A percentile compares a stretch with the other conserved stretches of the same genome.
These are phyloP conservation scores for Enteromius radiatus DNA, from an alignment of 2,797 vertebrate genomes.

Conservation along the genomic window DNA sequence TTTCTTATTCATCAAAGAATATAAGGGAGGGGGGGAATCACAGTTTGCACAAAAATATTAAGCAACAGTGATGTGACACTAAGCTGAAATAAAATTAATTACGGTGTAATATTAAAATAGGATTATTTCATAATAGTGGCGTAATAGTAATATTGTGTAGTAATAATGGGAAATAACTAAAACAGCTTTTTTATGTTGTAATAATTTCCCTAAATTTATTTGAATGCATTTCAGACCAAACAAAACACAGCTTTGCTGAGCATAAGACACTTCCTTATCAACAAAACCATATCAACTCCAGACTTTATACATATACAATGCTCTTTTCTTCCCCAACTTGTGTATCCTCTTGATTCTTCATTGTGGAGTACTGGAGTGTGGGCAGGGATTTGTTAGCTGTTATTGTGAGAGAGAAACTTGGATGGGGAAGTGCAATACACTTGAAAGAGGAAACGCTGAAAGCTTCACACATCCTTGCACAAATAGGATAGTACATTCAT, in stretches of 20 bases:
- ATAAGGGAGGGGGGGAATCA: no score
- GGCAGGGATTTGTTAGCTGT: constrained; percentile 16
- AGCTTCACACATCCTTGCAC: constrained; percentile 63
- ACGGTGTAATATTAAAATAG: background rate
- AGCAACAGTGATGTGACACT: background rate
- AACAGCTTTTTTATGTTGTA: background rate
- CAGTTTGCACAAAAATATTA: background rate
- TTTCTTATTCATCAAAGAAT: no score
- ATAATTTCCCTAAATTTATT: background rate
- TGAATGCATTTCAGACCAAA: background rate
- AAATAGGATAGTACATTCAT: constrained; percentile 66
- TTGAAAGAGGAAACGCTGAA: constrained; percentile 71
- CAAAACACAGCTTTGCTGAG: background rate
- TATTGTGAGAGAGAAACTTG: constrained; percentile 49
- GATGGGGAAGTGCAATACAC: constrained; percentile 59
- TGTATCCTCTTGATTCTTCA: constrained; percentile 13
- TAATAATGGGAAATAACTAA: background rate
- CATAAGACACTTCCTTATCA: background rate
- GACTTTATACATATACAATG: background rate
- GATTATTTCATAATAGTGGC: background rate
- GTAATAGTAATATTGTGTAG: background rate
- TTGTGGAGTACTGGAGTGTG: background rate
- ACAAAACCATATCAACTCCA: background rate
- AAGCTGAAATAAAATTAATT: background rate
- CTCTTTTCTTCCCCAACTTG: background rate